Percentiles rank a stretch among this genome's conserved stretches.
Conservation (phyloP, 2,888 invertebrate genomes). For the Phytoseiulus persimilis region DNA sequence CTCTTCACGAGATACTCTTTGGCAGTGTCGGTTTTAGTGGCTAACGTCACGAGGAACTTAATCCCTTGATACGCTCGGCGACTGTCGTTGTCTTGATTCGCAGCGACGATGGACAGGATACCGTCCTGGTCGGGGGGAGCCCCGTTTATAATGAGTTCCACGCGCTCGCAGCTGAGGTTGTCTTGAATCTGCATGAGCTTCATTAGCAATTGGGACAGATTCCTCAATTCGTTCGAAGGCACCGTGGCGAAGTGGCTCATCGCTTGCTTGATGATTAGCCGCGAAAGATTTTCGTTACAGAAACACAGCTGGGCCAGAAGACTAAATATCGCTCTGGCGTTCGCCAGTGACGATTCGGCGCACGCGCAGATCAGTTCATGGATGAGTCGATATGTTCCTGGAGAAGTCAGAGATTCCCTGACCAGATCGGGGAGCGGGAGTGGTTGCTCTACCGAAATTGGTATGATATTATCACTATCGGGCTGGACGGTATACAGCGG, state of each 20-base stretch:
- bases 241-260: conserved; percentile 49
- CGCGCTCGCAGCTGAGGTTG: conserved; percentile 49
- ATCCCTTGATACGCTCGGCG: conserved; percentile 54
- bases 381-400: conserved; percentile 48
- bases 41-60: conserved; percentile 53
- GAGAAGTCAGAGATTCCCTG: conserved; percentile 46
- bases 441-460: conserved; percentile 42
- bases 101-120: conserved; percentile 49
- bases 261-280: conserved; percentile 49
- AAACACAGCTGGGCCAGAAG: conserved; percentile 51
- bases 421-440: conserved; percentile 49
- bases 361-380: conserved; percentile 51
- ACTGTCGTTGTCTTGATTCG: conserved; percentile 51
- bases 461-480: conserved; percentile 45
- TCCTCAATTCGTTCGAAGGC: conserved; percentile 52
- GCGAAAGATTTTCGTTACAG: conserved; percentile 50
- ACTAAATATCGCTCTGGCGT: conserved; percentile 48
- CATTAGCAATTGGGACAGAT: conserved; percentile 50
- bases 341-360: conserved; percentile 48
- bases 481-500: conserved; percentile 48
- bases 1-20: conserved; percentile 51
- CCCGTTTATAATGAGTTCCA: conserved; percentile 51
- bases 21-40: conserved; percentile 49
- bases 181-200: conserved; percentile 53
- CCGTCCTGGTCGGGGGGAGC: conserved; percentile 48